Base-by-base conservation (phyloP, 2,888 invertebrate species). In the Ceriagrion tenellum region DNA sequence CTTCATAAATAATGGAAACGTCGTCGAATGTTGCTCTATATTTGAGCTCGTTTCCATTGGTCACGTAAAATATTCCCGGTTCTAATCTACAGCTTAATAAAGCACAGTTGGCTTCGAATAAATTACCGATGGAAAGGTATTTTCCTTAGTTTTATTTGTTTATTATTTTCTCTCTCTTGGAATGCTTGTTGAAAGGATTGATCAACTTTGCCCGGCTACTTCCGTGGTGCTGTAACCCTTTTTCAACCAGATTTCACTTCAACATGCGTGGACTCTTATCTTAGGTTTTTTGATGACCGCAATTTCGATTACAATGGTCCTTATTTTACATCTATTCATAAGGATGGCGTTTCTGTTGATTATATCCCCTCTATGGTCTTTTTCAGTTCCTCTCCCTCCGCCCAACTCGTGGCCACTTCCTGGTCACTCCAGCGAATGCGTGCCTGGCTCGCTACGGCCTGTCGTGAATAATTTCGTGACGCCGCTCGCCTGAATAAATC, bases 381-480 rank as follows among this genome's bases (percentile, higher is more conserved):
- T 23, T 26, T 59, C 59, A n/a, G 26, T n/a, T 35, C 35, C 35
- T 18, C 30, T 18, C 4, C 16, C 35, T 81, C 81, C 35, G 16
- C 81, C 81, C 81, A 35, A 35, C 35, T 35, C 35, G 0, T 30
- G 81, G 30, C 35, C 81, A 81, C 30, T 35, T 35, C 30, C 81
- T 35, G 81, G 81, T 18, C 81, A 35, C 81, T 35, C 30, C 16
- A 16, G 35, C 13, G 16, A 35, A 30, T 81, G 35, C 81, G 81
- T 81, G 81, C 81, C 13, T 35, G 30, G 35, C 81, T 81, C n/a
- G 16, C 30, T 3, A 26, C n/a, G 13, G 81, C 8, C 26, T n/a
- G 35, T 18, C 81, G 81, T 81, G 81, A 81, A 35, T 81, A 35
- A 10, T 81, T 81, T 81, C 81, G 81, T 81, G 81, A 81, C 81